Evolutionary conservation across 1,140 invertebrate species (phyloP).

Genomic region (Telenomus remus): DNA sequence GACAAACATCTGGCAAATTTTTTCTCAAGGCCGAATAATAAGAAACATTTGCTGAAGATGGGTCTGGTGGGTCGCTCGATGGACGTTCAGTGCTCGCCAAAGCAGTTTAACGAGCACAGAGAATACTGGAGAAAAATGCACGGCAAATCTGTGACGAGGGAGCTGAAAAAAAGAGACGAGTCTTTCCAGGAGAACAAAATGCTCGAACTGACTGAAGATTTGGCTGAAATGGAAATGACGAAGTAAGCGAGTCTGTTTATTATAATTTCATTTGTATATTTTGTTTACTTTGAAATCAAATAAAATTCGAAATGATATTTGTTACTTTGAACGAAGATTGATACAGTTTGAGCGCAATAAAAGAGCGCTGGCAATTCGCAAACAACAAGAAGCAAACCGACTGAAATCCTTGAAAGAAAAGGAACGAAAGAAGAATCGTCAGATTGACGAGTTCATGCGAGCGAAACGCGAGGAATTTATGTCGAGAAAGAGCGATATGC

Average conservation of each 20-base stretch:
- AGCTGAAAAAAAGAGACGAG: conserved; percentile 45
- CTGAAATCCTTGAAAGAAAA: conserved; percentile 9
- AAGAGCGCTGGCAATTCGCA: conserved; percentile 25
- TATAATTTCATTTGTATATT: too few relatives aligned
- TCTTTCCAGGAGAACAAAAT: conserved; percentile 42
- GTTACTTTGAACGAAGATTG: conserved; percentile 13
- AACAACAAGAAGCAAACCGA: conserved; percentile 25
- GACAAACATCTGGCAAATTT: conserved; percentile 66
- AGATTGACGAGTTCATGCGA: conserved; percentile 9
- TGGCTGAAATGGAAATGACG: conserved; percentile 54
- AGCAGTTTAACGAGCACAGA: conserved; percentile 70
- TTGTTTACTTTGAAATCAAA: conserved; percentile 5
- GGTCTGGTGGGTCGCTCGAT: conserved; percentile 64
- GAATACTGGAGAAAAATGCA: conserved; percentile 66
- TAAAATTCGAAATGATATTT: conserved; percentile 8
- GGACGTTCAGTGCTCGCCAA: conserved; percentile 67
- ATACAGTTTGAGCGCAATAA: conserved; percentile 24
- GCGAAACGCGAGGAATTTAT: conserved; percentile 7
- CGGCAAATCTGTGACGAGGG: conserved; percentile 55
- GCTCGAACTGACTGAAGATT: conserved; percentile 50
- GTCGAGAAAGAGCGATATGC: background rate
- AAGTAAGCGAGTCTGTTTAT: conserved; percentile 59
- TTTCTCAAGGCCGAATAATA: conserved; percentile 59
- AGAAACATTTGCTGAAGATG: conserved; percentile 59
- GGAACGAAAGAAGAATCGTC: background rate